Conservation (phyloP, 2,113 vertebrate genomes). For the Glaucomys volans region DNA sequence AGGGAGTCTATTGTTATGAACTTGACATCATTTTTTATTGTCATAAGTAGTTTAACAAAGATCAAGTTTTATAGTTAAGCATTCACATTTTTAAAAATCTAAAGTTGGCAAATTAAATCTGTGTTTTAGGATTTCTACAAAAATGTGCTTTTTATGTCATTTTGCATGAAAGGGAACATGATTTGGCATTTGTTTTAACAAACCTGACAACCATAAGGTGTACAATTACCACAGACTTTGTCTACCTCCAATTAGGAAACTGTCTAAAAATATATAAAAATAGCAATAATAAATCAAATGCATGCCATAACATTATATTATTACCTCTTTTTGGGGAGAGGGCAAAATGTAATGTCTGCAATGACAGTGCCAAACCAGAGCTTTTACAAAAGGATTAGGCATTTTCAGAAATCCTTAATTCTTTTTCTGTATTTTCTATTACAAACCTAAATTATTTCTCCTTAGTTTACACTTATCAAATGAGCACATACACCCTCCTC, state of each 20-base stretch:
- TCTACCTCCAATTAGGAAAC: conserved; percentile 36
- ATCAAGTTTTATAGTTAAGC: conserved; percentile 24
- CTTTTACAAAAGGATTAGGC: neutral
- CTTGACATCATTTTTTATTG: conserved; percentile 32
- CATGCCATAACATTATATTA: neutral
- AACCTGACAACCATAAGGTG: neutral
- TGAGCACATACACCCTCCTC: neutral
- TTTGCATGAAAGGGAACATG: neutral
- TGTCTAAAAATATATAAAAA: neutral
- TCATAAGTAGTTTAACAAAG: neutral
- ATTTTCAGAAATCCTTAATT: neutral
- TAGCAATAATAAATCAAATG: neutral
- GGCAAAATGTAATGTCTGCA: neutral
- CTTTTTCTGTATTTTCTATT: neutral
- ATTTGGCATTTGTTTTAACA: conserved; percentile 39
- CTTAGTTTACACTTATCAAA: neutral
- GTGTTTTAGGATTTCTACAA: neutral
- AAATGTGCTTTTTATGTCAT: neutral
- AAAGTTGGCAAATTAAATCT: conserved; percentile 17
- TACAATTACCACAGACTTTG: neutral
- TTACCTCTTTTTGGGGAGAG: neutral
- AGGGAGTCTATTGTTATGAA: neutral
- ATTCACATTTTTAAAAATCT: conserved; percentile 32
- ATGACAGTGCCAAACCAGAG: neutral
- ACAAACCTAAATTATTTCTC: neutral